Evolutionary conservation across 2,113 vertebrate species (phyloP), one percentile per base, ranked within the genome.

Genomic region (Tetrax tetrax): DNA sequence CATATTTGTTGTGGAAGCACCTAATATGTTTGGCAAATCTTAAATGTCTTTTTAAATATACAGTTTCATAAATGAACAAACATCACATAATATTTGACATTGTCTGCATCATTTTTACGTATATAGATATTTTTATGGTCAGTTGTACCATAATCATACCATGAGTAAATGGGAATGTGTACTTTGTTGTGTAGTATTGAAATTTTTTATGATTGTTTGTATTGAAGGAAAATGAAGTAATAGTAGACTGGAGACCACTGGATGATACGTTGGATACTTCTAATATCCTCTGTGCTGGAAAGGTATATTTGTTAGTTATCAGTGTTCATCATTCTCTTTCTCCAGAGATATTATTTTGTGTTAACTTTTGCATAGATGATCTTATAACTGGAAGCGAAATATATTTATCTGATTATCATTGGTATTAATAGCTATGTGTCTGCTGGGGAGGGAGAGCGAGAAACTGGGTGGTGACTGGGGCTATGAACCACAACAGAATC

Each of bases 201-300:
- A 27, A 27, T 74, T 69, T 65, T 83, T 87, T n/a, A 33, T 92
- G 31, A 61, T 96, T 77, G 53, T 84, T 93, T 91, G 7, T 76
- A 33, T 50, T 97, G 25, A 81, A 99, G 99, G 99, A 99, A 96
- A 98, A 98, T 66, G 99, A 99, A 96, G 97, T 99, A 74, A 64
- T 98, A 54, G 98, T 99, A 95, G 99, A 99, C 85, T 99, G 98
- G 98, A 98, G 98, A 92, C 99, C 99, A 23, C 27, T 99, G 97
- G 99, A 99, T 95, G 99, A 99, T 66, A 97, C 98, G 5, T 98
- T 99, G 50, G 99, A 99, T 97, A 98, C 98, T 66, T 99, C 99
- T 79, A 99, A 98, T 98, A 99, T 99, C 96, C 98, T 99, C 31
- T 99, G 98, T 98, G 99, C 99, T 95, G 98, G 98, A 97, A 99